Base-by-base conservation (phyloP, 2,888 invertebrate genomes). In the Gryllus longicercus region DNA sequence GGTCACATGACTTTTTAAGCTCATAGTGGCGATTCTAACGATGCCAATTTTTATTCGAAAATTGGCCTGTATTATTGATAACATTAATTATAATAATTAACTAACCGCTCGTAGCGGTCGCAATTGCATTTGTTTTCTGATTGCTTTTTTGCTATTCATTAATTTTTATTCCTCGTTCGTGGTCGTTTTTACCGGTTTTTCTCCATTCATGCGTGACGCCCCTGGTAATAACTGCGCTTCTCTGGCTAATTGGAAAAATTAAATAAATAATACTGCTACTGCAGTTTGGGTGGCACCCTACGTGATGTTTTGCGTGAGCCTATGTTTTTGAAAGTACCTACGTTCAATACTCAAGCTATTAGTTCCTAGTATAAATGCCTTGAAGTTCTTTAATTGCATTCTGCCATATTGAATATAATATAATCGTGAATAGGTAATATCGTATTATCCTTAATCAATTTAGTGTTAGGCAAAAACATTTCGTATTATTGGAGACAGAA, bases 1-100 rank as follows among this genome's bases (percentile, higher is more conserved):
- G 63, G 63, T 63, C 63, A 63, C 63, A 63, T 63, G 63, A 63
- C 63, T 63, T 63, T 63, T 63, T 63, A 63, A 63, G n/a, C 63
- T n/a, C 16, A 14, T 14, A 8, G 14, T 63, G 63, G n/a, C n/a
- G 63, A 63, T 63, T 18, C 38, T 16, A 63, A n/a, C 63, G 63
- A 63, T 63, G n/a, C 16, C 63, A 63, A 63, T 63, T 63, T 63
- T 63, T 63, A 63, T 63, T 63, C 63, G 63, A 63, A 63, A 63
- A 63, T 63, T 63, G 63, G 63, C n/a, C 63, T 63, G 63, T 63
- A 63, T 63, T 63, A 63, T 63, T 63, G 63, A 63, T 63, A 63
- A 63, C 63, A 63, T 63, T 63, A 63, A 63, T 63, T 63, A 63
- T 63, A 63, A 63, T 63, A 63, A 63, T 63, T 63, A 63, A 63